Evolutionary conservation across 2,888 invertebrate species (phyloP).

Genomic region (Deilephila elpenor): DNA sequence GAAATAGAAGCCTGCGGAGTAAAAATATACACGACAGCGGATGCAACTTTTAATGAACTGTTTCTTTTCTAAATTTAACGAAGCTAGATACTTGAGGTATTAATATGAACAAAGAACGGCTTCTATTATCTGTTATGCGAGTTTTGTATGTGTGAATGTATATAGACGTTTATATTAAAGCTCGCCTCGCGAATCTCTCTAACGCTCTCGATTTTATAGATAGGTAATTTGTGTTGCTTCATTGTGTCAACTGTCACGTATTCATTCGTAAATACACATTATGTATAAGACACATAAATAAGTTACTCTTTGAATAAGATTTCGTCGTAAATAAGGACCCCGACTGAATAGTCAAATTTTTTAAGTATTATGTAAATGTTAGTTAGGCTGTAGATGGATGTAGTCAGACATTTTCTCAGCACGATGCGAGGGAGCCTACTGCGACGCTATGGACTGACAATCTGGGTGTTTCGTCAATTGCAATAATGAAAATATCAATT

Average conservation of each 20-base stretch:
- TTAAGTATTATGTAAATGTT: conserved; percentile 71
- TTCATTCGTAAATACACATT: conserved; percentile 31
- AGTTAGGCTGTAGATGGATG: conserved; percentile 48
- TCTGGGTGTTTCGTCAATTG: conserved; percentile 2
- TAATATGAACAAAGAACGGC: background rate
- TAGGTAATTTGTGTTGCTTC: conserved; percentile 22
- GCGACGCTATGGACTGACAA: background rate
- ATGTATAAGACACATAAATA: conserved; percentile 25
- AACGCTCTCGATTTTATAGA: conserved; percentile 25
- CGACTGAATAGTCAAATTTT: conserved; percentile 84
- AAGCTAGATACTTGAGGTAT: background rate
- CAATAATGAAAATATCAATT: background rate
- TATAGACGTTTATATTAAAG: background rate
- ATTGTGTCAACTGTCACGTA: conserved; percentile 23
- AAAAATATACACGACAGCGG: background rate
- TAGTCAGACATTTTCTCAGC: conserved; percentile 48
- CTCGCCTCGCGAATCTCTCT: conserved; percentile 6
- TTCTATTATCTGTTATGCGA: conserved; percentile 10
- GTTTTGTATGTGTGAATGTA: background rate
- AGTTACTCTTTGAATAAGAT: conserved; percentile 34
- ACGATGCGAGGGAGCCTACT: background rate
- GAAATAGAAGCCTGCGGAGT: background rate
- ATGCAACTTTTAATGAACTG: background rate
- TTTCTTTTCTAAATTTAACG: background rate
- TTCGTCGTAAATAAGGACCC: conserved; percentile 75